Evolutionary conservation across 2,797 vertebrate genomes (phyloP).

Genomic region (Hybognathus amarus): DNA sequence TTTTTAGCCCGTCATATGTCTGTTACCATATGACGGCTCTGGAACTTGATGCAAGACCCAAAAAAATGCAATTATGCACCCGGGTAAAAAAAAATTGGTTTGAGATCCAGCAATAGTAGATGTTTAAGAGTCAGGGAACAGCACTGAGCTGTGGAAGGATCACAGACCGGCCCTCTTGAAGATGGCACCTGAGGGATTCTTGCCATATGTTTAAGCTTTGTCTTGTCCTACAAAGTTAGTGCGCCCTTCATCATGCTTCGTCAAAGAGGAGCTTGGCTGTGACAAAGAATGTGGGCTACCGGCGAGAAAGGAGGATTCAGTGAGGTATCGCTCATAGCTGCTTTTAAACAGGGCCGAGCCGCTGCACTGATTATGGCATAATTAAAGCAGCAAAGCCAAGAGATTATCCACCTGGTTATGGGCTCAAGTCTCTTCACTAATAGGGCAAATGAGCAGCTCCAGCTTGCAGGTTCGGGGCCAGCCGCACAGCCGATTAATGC

Average conservation of each 20-base stretch:
- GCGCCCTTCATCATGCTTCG: conserved; percentile 95
- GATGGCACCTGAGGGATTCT: conserved; percentile 87
- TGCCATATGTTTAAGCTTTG: conserved; percentile 97
- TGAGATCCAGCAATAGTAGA: conserved; percentile 21
- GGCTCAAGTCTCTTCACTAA: conserved; percentile 90
- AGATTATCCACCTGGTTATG: conserved; percentile 99
- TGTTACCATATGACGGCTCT: conserved; percentile 44
- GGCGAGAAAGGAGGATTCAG: conserved; percentile 56
- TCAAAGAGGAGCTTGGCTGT: conserved; percentile 84
- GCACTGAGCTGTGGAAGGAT: conserved; percentile 47
- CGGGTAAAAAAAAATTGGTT: background rate
- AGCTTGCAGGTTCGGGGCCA: conserved; percentile 83
- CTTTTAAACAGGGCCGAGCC: conserved; percentile 82
- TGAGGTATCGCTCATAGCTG: conserved; percentile 72
- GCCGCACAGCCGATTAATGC: conserved; percentile 95
- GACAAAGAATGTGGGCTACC: conserved; percentile 76
- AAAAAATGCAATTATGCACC: background rate
- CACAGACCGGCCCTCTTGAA: conserved; percentile 60
- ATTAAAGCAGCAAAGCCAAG: conserved; percentile 98
- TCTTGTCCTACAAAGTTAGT: conserved; percentile 98
- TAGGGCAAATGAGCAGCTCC: conserved; percentile 90
- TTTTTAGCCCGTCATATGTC: conserved; percentile 4
- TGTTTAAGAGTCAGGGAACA: conserved; percentile 54
- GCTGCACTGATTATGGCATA: conserved; percentile 98
- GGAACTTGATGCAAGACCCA: conserved; percentile 34